Evolutionary conservation across 1,140 invertebrate genomes (phyloP).

Genomic region (Drosophila busckii): DNA sequence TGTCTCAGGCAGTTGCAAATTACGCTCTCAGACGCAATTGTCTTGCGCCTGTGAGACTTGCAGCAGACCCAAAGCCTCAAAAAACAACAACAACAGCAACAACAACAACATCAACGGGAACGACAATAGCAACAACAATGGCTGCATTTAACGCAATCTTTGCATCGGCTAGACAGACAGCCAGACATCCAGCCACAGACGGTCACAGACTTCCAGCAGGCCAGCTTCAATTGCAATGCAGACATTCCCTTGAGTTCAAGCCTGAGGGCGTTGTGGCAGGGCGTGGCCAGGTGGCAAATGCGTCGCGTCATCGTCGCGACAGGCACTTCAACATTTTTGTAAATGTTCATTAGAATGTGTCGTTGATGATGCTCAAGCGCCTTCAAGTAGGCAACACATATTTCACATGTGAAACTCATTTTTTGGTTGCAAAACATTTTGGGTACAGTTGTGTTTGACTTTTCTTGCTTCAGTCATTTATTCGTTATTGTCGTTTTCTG

Average conservation of each 20-base stretch:
- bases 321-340: constrained; percentile 60
- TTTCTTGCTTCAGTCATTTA: background rate
- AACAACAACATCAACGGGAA: constrained; percentile 29
- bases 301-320: constrained; percentile 72
- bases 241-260: constrained; percentile 26
- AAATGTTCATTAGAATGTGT: constrained; percentile 71
- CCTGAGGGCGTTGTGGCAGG: background rate
- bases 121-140: constrained; percentile 57
- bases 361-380: constrained; percentile 51
- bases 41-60: constrained; percentile 63
- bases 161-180: constrained; percentile 64
- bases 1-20: constrained; percentile 75
- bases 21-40: constrained; percentile 74
- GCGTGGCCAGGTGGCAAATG: constrained; percentile 50
- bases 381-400: constrained; percentile 70
- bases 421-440: background rate
- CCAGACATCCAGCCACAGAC: constrained; percentile 29
- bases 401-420: constrained; percentile 16
- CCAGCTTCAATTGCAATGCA: constrained; percentile 23
- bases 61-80: constrained; percentile 25
- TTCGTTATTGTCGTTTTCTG: too few species aligned
- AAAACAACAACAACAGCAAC: constrained; percentile 6
- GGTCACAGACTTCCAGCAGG: constrained; percentile 25
- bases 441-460: constrained; percentile 40
- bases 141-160: constrained; percentile 72